Conservation (phyloP, 1,140 invertebrate genomes). For the Holotrichia oblita region DNA sequence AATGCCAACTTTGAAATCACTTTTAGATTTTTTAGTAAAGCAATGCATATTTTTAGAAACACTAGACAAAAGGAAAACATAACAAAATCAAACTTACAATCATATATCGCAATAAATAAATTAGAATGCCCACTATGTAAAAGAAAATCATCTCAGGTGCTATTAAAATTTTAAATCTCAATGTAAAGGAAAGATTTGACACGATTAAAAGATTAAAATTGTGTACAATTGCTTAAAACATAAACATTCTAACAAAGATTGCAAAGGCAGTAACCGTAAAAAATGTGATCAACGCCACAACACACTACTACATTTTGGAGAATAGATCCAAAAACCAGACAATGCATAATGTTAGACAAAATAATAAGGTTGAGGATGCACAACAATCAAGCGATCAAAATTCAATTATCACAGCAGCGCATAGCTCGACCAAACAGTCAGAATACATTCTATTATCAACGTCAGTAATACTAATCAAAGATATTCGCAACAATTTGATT, state of each 20-base stretch:
- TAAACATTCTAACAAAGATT: not conserved
- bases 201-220: not conserved
- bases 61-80: not conserved
- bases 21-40: slow-evolving; percentile 43
- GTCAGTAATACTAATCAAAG: slow-evolving; percentile 48
- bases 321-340: not conserved
- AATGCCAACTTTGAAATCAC: not conserved
- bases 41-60: slow-evolving; percentile 40
- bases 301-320: slow-evolving; percentile 39
- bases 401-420: not conserved
- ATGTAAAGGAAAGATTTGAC: not conserved
- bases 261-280: not conserved
- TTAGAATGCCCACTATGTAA: slow-evolving; percentile 22
- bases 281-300: slow-evolving; percentile 27
- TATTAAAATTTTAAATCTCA: slow-evolving; percentile 42
- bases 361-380: not conserved
- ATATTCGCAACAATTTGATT: slow-evolving; percentile 40
- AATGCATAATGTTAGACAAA: not conserved
- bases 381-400: not conserved
- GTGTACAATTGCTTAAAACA: slow-evolving; percentile 37
- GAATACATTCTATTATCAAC: slow-evolving; percentile 48
- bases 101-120: not conserved
- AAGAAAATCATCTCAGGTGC: slow-evolving; percentile 31
- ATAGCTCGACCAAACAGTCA: not conserved
- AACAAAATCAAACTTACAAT: not conserved